Evolutionary conservation across 2,888 invertebrate species (phyloP).

Genomic region (Torymus tubicola): DNA sequence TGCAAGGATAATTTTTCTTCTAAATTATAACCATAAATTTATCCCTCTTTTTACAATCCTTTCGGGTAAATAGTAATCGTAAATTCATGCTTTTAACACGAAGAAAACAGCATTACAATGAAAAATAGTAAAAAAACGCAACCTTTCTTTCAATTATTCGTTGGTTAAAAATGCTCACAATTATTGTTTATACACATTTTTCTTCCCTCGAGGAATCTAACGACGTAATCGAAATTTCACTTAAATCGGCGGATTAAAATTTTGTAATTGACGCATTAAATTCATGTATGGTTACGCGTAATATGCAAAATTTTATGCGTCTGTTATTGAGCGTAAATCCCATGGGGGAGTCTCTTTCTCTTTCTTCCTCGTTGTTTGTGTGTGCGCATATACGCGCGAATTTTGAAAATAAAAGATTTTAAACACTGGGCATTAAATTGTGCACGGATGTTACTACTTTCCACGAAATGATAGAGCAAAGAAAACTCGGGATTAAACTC

Average conservation of each 20-base stretch:
- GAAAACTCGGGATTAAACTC: too few relatives aligned
- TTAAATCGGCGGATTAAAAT: background rate
- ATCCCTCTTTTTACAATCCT: too few relatives aligned
- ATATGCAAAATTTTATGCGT: slow-evolving; percentile 16
- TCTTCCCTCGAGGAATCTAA: background rate
- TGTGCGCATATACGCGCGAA: background rate
- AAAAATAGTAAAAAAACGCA: too few relatives aligned
- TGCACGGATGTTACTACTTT: background rate
- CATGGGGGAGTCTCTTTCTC: background rate
- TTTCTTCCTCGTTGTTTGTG: background rate
- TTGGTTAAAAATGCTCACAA: too few relatives aligned
- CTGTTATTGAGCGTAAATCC: background rate
- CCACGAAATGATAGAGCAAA: background rate
- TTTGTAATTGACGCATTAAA: slow-evolving; percentile 12
- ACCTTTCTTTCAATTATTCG: too few relatives aligned
- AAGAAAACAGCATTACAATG: too few relatives aligned
- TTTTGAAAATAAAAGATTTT: slow-evolving; percentile 24
- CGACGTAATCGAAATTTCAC: background rate
- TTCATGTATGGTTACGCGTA: background rate
- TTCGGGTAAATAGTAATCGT: too few relatives aligned
- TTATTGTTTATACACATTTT: too few relatives aligned
- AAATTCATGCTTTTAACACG: too few relatives aligned
- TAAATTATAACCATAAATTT: too few relatives aligned
- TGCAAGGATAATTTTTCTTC: too few relatives aligned
- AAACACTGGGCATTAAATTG: slow-evolving; percentile 6